A percentile compares a stretch with the other conserved stretches of the same genome.
Conservation (phyloP, 2,113 vertebrate species). For the Amphiprion ocellaris region DNA sequence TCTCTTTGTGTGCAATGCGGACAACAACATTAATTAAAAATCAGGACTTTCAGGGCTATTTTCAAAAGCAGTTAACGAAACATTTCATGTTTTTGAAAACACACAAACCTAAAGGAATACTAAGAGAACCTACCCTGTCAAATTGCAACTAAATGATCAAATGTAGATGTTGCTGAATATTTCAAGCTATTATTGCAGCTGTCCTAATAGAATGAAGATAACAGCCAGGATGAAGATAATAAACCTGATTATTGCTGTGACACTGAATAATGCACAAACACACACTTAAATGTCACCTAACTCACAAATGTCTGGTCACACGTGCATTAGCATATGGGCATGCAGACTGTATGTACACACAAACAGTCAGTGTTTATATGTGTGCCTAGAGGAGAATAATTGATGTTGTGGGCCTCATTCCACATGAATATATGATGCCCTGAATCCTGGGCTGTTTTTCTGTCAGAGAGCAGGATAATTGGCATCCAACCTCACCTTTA, state of each 20-base stretch:
- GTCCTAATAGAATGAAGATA: neutral
- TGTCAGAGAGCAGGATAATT: conserved; percentile 51
- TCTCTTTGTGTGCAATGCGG: neutral
- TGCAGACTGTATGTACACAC: conserved; percentile 8
- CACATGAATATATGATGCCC: conserved; percentile 61
- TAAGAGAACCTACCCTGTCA: neutral
- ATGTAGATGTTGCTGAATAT: conserved; percentile 24
- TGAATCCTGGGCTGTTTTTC: conserved; percentile 48
- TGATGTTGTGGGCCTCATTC: conserved; percentile 56
- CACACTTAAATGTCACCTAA: conserved; percentile 30
- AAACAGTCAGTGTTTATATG: conserved; percentile 28
- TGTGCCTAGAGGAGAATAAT: conserved; percentile 60
- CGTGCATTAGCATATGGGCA: conserved; percentile 12
- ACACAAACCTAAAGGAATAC: conserved; percentile 23
- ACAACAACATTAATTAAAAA: conserved; percentile 12
- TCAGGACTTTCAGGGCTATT: conserved; percentile 2
- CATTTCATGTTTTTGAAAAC: conserved; percentile 41
- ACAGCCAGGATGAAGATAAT: neutral
- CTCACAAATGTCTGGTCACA: conserved; percentile 4
- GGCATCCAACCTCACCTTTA: conserved; percentile 46
- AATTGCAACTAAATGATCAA: conserved; percentile 18
- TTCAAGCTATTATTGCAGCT: conserved; percentile 1
- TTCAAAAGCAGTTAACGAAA: conserved; percentile 21
- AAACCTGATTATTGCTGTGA: neutral
- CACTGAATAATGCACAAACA: neutral